Evolutionary conservation across 2,113 vertebrate species (phyloP).

Genomic region (Eretmochelys imbricata): DNA sequence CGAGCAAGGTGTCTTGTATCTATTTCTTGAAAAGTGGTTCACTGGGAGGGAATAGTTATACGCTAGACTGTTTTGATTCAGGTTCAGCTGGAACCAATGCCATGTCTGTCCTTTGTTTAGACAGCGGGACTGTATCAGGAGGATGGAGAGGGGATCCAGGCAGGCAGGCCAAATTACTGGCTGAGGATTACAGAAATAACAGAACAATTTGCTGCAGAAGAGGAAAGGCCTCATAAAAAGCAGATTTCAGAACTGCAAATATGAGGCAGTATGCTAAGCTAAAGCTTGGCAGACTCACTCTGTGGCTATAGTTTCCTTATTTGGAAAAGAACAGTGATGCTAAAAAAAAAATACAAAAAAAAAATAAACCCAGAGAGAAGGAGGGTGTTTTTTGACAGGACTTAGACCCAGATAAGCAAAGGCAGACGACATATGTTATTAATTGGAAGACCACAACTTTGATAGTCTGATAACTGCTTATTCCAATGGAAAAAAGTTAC

Average conservation of each 20-base stretch:
- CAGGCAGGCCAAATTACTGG: constrained; percentile 36
- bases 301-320: constrained; percentile 68
- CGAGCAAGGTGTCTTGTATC: neutral
- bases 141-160: constrained; percentile 51
- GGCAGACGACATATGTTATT: neutral
- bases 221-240: neutral
- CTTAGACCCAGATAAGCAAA: constrained; percentile 33
- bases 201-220: constrained; percentile 59
- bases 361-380: neutral
- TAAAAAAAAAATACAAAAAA: constrained; percentile 28
- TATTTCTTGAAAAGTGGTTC: neutral
- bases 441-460: neutral
- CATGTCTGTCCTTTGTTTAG: constrained; percentile 49
- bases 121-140: constrained; percentile 51
- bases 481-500: neutral
- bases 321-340: constrained; percentile 67
- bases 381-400: neutral
- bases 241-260: neutral
- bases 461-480: constrained; percentile 11
- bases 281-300: constrained; percentile 57
- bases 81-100: constrained; percentile 18
- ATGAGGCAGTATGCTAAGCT: neutral
- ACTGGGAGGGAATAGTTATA: neutral
- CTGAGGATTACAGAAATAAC: constrained; percentile 70
- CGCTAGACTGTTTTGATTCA: neutral